Conservation (phyloP, 2,888 invertebrate species). For the Physocephala rufipes region DNA sequence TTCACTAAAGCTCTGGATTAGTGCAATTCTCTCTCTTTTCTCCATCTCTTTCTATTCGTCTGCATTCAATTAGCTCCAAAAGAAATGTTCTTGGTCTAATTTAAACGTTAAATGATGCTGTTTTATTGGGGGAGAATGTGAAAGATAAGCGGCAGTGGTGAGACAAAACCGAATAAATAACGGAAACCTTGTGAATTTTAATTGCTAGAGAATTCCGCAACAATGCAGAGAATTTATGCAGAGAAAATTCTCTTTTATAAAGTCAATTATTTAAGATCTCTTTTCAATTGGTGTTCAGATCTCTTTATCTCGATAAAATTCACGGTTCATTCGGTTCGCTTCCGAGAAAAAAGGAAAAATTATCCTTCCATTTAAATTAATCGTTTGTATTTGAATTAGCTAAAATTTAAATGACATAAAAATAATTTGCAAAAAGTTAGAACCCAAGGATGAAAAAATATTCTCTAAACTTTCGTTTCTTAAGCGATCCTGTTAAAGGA, state of each 20-base stretch:
- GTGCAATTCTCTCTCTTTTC: background rate
- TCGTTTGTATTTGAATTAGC: too few species aligned
- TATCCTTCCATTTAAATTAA: background rate
- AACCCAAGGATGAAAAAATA: too few species aligned
- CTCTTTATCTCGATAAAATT: background rate
- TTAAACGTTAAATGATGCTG: background rate
- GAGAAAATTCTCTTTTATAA: constrained; percentile 17
- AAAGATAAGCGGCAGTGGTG: too few species aligned
- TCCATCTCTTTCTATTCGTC: constrained; percentile 6
- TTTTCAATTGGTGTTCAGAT: constrained; percentile 1
- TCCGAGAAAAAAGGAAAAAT: background rate
- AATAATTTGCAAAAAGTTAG: too few species aligned
- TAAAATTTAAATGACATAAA: too few species aligned
- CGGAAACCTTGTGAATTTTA: constrained; percentile 13
- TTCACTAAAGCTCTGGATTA: background rate
- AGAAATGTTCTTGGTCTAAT: constrained; percentile 9
- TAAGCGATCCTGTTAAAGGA: too few species aligned
- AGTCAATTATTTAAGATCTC: background rate
- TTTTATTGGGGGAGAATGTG: too few species aligned
- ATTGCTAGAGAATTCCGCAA: constrained; percentile 6
- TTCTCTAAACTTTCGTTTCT: too few species aligned
- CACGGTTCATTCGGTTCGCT: background rate
- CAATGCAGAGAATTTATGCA: background rate
- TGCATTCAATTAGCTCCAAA: constrained; percentile 18
- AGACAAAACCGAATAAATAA: too few species aligned